A percentile compares a stretch with the other conserved stretches of the same genome.
phyloP scores from a whole-genome alignment of 2,888 invertebrate genomes.

The Noctua fimbriata region DNA sequence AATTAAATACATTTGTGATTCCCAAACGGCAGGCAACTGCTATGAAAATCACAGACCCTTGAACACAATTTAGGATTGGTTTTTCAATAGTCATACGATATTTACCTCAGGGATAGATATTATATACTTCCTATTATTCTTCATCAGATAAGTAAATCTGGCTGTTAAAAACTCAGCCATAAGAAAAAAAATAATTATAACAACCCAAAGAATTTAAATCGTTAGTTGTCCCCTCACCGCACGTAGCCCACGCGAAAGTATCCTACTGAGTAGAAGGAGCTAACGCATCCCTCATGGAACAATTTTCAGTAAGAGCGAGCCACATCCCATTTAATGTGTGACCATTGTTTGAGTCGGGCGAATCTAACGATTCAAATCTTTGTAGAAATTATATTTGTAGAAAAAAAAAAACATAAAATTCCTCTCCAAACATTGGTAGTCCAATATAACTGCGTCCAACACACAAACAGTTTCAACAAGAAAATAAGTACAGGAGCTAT shows the following conservation, averaged over 20 bases:
- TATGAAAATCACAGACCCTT: background rate
- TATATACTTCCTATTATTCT: background rate
- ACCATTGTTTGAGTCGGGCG: too few relatives aligned
- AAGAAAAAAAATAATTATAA: background rate
- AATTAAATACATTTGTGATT: background rate
- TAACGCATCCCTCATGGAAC: background rate
- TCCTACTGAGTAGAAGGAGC: background rate
- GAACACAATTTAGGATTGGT: background rate
- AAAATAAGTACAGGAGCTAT: constrained; percentile 20
- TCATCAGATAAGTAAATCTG: background rate
- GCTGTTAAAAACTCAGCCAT: background rate
- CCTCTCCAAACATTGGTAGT: constrained; percentile 2
- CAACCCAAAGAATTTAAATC: background rate
- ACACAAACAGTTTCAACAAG: background rate
- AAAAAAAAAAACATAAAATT: constrained; percentile 32
- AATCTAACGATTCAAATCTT: constrained; percentile 3
- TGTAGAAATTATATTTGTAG: constrained; percentile 27
- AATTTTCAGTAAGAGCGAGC: background rate
- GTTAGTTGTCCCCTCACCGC: background rate
- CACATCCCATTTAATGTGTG: background rate
- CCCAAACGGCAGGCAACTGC: background rate
- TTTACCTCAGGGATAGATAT: background rate
- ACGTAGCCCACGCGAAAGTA: background rate
- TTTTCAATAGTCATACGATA: background rate
- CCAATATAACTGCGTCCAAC: constrained; percentile 23